Evolutionary conservation across 2,113 vertebrate species (phyloP), one percentile per base, ranked within the genome.

Genomic region (Ancistrus triradiatus): DNA sequence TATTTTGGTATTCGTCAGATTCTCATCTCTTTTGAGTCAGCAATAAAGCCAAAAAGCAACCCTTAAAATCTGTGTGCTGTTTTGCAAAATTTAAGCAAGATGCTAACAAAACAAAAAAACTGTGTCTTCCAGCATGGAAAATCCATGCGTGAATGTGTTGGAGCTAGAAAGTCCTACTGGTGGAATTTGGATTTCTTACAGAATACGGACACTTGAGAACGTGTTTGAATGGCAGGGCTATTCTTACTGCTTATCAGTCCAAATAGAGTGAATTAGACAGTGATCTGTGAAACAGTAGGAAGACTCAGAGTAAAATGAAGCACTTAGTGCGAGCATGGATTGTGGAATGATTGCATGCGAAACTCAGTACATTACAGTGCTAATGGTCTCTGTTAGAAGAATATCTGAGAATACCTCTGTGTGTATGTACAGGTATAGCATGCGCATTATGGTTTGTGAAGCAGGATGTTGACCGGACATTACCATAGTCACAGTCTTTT

Each of bases 241-340:
- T 50, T 11, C 15, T 15, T 18, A 10, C 28, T 18, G 42, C 57
- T 33, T 3, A 59, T 10, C 14, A 10, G 6, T 47, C n/a, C 13
- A 5, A 14, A 51, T n/a, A 6, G 44, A 66, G 27, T 27, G 52
- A 25, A 38, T 27, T 28, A 27, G 40, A 46, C 48, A 46, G 21
- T 74, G 74, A 51, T 73, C 71, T 59, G 65, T 66, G 81, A 76
- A 72, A 48, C 66, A 66, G 76, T 25, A 0, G 0, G 68, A 68
- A 59, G 24, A 66, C 73, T 67, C 70, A 43, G 61, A 81, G 38
- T 7, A n/a, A 44, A 33, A 19, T 10, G 51, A n/a, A 56, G 63
- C 63, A 47, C 51, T 56, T 33, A 63, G 47, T n/a, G n/a, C n/a
- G 79, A 73, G 70, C 79, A 81, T 80, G 62, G 75, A 81, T 73